A percentile compares a stretch with the other conserved stretches of the same genome.
phyloP scores from a whole-genome alignment of 2,888 invertebrate genomes.

The Hydrotaea cyrtoneurina region DNA sequence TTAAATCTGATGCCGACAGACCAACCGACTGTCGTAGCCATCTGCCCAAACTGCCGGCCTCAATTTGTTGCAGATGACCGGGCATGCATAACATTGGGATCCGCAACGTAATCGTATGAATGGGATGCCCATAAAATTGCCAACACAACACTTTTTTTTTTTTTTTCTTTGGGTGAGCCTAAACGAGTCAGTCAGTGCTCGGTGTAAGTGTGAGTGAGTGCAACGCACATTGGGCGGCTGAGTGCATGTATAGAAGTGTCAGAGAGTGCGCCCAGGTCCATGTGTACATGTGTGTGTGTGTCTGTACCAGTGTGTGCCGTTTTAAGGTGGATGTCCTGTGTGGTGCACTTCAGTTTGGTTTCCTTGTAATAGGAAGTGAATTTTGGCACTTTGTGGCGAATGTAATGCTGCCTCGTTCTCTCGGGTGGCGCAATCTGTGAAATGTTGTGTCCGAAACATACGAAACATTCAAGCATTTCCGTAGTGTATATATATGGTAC shows the following conservation, averaged over 20 bases:
- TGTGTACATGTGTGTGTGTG: not conserved
- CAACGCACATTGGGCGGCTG: not conserved
- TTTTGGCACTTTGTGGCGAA: conserved; percentile 66
- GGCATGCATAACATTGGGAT: conserved; percentile 31
- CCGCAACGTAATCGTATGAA: conserved; percentile 24
- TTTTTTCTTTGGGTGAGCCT: conserved; percentile 25
- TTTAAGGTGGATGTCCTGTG: not conserved
- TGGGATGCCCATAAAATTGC: conserved; percentile 57
- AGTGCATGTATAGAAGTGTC: not conserved
- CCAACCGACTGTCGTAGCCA: not conserved
- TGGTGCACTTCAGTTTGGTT: conserved; percentile 17
- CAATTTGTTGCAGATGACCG: conserved; percentile 29
- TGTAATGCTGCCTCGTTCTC: conserved; percentile 38
- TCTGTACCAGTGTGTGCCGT: not conserved
- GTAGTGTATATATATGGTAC: not conserved
- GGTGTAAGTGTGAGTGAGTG: not conserved
- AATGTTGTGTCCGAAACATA: conserved; percentile 14
- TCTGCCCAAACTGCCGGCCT: not conserved
- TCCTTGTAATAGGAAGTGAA: conserved; percentile 63
- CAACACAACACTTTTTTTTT: conserved; percentile 66
- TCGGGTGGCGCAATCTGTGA: not conserved
- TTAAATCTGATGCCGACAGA: conserved; percentile 58
- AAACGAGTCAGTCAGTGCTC: not conserved
- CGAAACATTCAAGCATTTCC: conserved; percentile 7
- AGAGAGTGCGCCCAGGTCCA: no score